phyloP scores from a whole-genome alignment of 1,140 invertebrate species.

The Drosophila willistoni region DNA sequence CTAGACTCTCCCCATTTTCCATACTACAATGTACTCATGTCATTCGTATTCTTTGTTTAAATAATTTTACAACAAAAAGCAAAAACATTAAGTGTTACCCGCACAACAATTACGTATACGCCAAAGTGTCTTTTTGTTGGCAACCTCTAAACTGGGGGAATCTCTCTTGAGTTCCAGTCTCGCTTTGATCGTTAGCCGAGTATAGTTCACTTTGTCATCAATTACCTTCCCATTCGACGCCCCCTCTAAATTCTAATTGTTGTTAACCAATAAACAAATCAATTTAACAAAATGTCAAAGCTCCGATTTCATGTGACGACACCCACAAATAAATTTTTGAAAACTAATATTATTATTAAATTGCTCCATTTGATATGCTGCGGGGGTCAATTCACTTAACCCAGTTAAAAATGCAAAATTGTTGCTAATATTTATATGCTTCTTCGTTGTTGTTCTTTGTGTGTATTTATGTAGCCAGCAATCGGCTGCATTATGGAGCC shows the following conservation, averaged over 20 bases:
- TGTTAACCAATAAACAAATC: background rate
- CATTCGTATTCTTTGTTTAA: constrained; percentile 10
- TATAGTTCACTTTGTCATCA: background rate
- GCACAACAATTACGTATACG: too few species aligned
- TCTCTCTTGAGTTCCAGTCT: too few species aligned
- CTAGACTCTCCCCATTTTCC: background rate
- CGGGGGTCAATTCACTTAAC: background rate
- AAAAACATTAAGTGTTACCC: too few species aligned
- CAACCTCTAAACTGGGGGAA: too few species aligned
- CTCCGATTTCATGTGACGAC: constrained; percentile 3
- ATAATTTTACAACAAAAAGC: constrained; percentile 1
- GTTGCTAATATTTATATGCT: background rate
- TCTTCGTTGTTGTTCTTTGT: background rate
- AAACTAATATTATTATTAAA: background rate
- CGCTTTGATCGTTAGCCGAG: too few species aligned
- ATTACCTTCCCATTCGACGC: background rate
- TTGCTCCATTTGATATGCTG: background rate
- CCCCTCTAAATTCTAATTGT: background rate
- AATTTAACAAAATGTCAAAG: constrained; percentile 4
- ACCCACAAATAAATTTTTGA: constrained; percentile 1
- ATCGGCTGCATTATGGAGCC: constrained; percentile 69
- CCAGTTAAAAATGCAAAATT: background rate
- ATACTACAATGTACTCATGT: background rate
- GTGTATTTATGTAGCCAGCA: background rate
- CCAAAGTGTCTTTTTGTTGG: too few species aligned